A percentile compares a stretch with the other conserved stretches of the same genome.
Conservation (phyloP, 2,113 vertebrate species). For the Emberiza fucata region DNA sequence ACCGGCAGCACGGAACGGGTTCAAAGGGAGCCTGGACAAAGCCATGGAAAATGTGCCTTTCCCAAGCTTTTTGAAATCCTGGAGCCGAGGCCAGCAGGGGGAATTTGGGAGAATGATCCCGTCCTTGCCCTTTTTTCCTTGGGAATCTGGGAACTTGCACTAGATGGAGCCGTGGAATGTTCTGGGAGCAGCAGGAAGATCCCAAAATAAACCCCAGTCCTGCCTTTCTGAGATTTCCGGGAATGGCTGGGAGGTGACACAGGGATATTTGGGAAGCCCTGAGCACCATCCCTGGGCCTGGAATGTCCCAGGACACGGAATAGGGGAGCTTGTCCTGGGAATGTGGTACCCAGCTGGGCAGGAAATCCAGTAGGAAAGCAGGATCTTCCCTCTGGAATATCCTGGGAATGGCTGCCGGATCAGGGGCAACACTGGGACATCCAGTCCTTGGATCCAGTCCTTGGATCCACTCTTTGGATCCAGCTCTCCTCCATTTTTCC, state of each 20-base stretch:
- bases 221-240: not conserved
- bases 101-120: not conserved
- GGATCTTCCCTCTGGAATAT: not conserved
- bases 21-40: not conserved
- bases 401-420: rapidly evolving
- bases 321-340: not conserved
- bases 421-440: not conserved
- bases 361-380: not conserved
- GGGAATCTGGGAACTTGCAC: not conserved
- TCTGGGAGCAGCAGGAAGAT: not conserved
- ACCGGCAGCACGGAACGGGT: not conserved
- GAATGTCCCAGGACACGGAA: not conserved
- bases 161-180: not conserved
- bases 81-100: not conserved
- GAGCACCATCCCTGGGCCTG: not conserved
- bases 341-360: not conserved
- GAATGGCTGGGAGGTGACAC: not conserved
- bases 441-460: not conserved
- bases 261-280: not conserved
- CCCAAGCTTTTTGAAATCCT: not conserved
- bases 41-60: not conserved
- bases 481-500: not conserved
- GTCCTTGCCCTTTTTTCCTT: not conserved
- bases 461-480: not conserved
- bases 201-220: not conserved